Base-by-base conservation (phyloP, 2,888 invertebrate genomes). In the Pseudococcus viburni region DNA sequence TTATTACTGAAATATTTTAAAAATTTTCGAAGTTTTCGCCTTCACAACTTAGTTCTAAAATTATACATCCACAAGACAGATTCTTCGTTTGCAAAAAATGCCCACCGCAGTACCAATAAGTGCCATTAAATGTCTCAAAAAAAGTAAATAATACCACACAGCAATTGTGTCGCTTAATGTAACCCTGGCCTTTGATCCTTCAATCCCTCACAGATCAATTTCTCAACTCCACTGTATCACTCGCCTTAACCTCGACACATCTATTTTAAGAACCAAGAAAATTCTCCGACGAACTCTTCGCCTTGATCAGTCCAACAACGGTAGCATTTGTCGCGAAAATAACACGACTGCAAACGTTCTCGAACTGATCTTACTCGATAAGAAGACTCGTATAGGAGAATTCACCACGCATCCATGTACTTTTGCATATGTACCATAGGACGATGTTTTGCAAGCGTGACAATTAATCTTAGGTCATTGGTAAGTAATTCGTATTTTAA, bases 371-470 rank as follows among this genome's bases (percentile, higher is more conserved):
- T 19, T 11, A 64, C 9, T 9, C 15, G 64, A 64, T 64, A 64
- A 64, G 11, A 64, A 11, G 0, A 19, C 12, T 64, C 64, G 59
- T 59, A 64, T 64, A 22, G 9, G 22, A 64, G 64, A 64, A 64
- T 64, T 64, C 1, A 64, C 22, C 22, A 64, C 64, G 22, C 22
- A 64, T 64, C 64, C 22, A 19, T 22, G 22, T 64, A 64, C 12
- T 64, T 11, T 4, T 19, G 12, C 64, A 22, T 11, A 22, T 1
- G 22, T 64, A 12, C 22, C n/a, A 22, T 15, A 22, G 0, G 22
- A 64, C 22, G 64, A 64, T 64, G 64, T 64, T 64, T 64, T 64
- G 64, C 64, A 64, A 64, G 64, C 64, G 64, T 64, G 64, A 64
- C 64, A 64, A 64, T 64, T 64, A 64, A 64, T 64, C 64, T 64